Evolutionary conservation across 2,797 vertebrate species (phyloP).

Genomic region (Austrolebias charrua): DNA sequence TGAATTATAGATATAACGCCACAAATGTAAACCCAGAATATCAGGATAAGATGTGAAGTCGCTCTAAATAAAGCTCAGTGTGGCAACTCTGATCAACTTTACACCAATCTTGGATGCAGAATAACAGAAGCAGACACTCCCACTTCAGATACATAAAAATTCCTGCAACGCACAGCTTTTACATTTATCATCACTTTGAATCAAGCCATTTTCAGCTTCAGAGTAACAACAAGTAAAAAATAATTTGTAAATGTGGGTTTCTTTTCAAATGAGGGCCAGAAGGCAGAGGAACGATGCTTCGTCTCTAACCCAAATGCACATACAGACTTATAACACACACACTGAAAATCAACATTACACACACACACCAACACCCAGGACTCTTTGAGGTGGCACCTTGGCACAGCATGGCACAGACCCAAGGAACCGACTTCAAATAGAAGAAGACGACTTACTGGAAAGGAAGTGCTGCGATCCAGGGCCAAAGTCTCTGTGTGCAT

Average conservation of each 20-base stretch:
- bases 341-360: not conserved
- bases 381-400: conserved; percentile 17
- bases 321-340: conserved; percentile 6
- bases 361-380: conserved; percentile 1
- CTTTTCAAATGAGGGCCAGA: conserved; percentile 45
- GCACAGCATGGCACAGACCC: conserved; percentile 35
- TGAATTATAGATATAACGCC: conserved; percentile 14
- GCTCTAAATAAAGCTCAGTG: conserved; percentile 47
- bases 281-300: conserved; percentile 45
- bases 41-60: conserved; percentile 35
- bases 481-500: conserved; percentile 96
- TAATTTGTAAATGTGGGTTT: conserved; percentile 45
- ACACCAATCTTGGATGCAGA: conserved; percentile 50
- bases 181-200: conserved; percentile 45
- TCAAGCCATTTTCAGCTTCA: conserved; percentile 35
- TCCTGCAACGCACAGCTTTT: conserved; percentile 22
- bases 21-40: conserved; percentile 27
- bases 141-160: conserved; percentile 19
- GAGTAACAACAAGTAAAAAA: conserved; percentile 48
- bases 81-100: conserved; percentile 53
- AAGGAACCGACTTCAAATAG: conserved; percentile 52
- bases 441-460: conserved; percentile 83
- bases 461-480: conserved; percentile 98
- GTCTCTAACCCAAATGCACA: conserved; percentile 54
- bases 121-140: conserved; percentile 19